phyloP scores from a whole-genome alignment of 2,888 invertebrate genomes.

The Notodonta dromedarius region DNA sequence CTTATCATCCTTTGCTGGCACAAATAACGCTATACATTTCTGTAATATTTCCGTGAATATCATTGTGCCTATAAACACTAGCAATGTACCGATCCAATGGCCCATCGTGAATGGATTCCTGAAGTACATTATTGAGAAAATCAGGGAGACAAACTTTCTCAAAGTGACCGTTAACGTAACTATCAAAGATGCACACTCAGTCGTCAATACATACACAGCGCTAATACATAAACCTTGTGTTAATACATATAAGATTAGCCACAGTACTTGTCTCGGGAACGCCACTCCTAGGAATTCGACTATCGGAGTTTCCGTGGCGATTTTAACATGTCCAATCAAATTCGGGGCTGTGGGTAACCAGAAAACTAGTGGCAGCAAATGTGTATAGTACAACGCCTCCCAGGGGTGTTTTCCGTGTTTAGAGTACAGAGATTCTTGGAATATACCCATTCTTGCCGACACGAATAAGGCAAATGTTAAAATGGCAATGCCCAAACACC shows the following conservation, averaged over 20 bases:
- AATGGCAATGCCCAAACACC: conserved; percentile 89
- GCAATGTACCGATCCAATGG: conserved; percentile 95
- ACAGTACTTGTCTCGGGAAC: conserved; percentile 91
- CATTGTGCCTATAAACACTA: conserved; percentile 97
- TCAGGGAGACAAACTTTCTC: conserved; percentile 96
- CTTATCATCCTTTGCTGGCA: conserved; percentile 55
- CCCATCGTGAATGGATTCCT: conserved; percentile 95
- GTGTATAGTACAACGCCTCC: conserved; percentile 95
- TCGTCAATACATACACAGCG: conserved; percentile 96
- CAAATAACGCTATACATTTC: conserved; percentile 67
- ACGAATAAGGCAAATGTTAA: conserved; percentile 94
- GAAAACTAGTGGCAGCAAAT: conserved; percentile 94
- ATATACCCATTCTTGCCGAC: conserved; percentile 97
- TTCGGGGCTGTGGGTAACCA: conserved; percentile 92
- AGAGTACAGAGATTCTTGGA: conserved; percentile 94
- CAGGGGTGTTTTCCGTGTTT: conserved; percentile 96
- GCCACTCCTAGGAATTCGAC: conserved; percentile 85
- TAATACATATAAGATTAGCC: conserved; percentile 91
- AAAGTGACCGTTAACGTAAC: conserved; percentile 98
- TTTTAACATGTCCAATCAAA: conserved; percentile 89
- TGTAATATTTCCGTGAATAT: conserved; percentile 93
- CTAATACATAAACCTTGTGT: conserved; percentile 97
- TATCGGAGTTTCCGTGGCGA: conserved; percentile 87
- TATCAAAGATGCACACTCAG: conserved; percentile 96
- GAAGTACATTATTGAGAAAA: conserved; percentile 98